A percentile compares a stretch with the other conserved stretches of the same genome.
These are phyloP conservation scores for Drosophila kepulauana DNA, from an alignment of 1,140 invertebrate genomes.

Conservation along the genomic window DNA sequence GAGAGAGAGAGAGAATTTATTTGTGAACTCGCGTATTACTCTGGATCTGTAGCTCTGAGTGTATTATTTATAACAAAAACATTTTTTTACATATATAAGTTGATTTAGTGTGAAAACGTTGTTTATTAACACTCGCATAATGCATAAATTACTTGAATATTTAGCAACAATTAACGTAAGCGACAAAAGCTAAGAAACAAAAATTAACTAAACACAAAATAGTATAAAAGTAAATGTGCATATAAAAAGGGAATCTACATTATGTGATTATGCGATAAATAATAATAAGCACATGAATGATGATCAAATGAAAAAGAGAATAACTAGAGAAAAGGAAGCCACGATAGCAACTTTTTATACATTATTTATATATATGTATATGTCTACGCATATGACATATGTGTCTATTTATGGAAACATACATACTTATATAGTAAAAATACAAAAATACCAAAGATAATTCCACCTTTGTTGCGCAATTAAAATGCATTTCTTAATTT, in stretches of 20 bases:
- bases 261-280: conserved; percentile 66
- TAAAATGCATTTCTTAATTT: conserved; percentile 77
- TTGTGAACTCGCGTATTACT: conserved; percentile 47
- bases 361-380: conserved; percentile 40
- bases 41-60: conserved; percentile 60
- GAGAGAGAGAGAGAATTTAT: conserved; percentile 42
- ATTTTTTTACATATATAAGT: conserved; percentile 70
- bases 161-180: conserved; percentile 72
- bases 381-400: conserved; percentile 47
- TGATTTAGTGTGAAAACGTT: conserved; percentile 67
- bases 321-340: conserved; percentile 29
- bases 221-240: conserved; percentile 57
- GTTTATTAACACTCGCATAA: conserved; percentile 59
- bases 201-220: conserved; percentile 40
- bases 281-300: conserved; percentile 41
- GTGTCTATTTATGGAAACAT: conserved; percentile 54
- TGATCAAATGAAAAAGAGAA: conserved; percentile 14
- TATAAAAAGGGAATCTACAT: conserved; percentile 67
- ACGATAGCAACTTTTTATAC: conserved; percentile 63
- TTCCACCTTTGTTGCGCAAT: conserved; percentile 82
- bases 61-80: conserved; percentile 68
- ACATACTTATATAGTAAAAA: conserved; percentile 74
- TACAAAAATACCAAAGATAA: conserved; percentile 82
- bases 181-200: conserved; percentile 47
- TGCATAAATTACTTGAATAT: conserved; percentile 50